These are phyloP conservation scores for Fulmarus glacialis DNA, from an alignment of 2,113 vertebrate species.

Conservation along the genomic window DNA sequence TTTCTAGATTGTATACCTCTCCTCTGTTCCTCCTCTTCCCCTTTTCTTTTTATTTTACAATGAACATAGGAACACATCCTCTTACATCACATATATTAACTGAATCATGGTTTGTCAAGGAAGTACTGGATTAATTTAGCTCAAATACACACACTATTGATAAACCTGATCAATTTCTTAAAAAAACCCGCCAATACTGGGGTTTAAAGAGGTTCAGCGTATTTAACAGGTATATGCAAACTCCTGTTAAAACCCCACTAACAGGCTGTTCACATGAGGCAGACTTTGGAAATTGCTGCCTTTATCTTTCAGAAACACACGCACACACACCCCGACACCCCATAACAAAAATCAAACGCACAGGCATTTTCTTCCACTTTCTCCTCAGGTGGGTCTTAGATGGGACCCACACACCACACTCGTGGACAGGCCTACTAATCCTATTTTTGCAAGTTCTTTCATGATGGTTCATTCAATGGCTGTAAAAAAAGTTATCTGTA, in stretches of 20 bases:
- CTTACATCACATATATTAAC: neutral
- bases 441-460: neutral
- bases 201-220: neutral
- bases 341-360: neutral
- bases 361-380: neutral
- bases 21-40: neutral
- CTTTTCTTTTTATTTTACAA: neutral
- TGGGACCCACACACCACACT: neutral
- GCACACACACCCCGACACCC: accelerated
- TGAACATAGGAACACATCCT: neutral
- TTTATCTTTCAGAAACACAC: neutral
- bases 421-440: neutral
- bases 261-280: neutral
- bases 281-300: neutral
- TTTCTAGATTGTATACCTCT: neutral
- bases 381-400: neutral
- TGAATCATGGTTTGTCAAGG: neutral
- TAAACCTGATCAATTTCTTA: neutral
- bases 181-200: accelerated
- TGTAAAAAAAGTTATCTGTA: neutral
- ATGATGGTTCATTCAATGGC: neutral
- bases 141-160: accelerated
- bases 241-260: neutral
- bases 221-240: neutral
- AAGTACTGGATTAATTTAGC: neutral